Evolutionary conservation across 2,888 invertebrate species (phyloP).

Genomic region (Miltochrista miniata): DNA sequence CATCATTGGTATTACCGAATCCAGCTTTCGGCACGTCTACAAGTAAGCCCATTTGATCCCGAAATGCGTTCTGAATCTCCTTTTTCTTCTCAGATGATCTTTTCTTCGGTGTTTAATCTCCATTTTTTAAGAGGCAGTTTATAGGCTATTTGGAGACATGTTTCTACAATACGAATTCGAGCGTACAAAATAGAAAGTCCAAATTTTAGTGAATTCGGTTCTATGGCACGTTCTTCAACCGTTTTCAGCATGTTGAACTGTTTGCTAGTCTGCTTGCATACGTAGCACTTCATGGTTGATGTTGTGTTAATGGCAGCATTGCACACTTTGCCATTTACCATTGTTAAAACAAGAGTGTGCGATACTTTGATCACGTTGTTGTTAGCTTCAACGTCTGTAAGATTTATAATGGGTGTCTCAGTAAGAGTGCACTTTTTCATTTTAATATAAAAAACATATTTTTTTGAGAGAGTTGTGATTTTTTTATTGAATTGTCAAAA

Average conservation of each 20-base stretch:
- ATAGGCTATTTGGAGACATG: slow-evolving; percentile 7
- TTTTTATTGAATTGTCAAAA: no score
- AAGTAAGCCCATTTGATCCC: slow-evolving; percentile 8
- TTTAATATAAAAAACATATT: no score
- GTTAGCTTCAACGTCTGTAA: slow-evolving; percentile 3
- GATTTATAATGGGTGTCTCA: no score
- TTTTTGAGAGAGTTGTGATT: no score
- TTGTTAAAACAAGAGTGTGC: slow-evolving; percentile 16
- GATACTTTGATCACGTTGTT: background rate
- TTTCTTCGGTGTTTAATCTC: background rate
- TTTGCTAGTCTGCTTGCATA: slow-evolving; percentile 41
- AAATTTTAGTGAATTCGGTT: slow-evolving; percentile 23
- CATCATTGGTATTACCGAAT: slow-evolving; percentile 2
- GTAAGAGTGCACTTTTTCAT: no score
- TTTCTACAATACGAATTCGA: slow-evolving; percentile 14
- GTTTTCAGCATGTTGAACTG: slow-evolving; percentile 1
- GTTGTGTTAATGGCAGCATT: slow-evolving; percentile 39
- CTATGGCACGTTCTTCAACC: slow-evolving; percentile 6
- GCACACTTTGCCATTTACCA: slow-evolving; percentile 44
- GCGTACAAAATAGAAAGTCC: slow-evolving; percentile 37
- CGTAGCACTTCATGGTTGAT: slow-evolving; percentile 36
- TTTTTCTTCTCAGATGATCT: slow-evolving; percentile 3
- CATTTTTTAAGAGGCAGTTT: slow-evolving; percentile 8
- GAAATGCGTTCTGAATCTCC: slow-evolving; percentile 3
- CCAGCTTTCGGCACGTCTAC: slow-evolving; percentile 8